Conservation (phyloP, 2,888 invertebrate genomes). For the Digitonthophagus gazella region DNA sequence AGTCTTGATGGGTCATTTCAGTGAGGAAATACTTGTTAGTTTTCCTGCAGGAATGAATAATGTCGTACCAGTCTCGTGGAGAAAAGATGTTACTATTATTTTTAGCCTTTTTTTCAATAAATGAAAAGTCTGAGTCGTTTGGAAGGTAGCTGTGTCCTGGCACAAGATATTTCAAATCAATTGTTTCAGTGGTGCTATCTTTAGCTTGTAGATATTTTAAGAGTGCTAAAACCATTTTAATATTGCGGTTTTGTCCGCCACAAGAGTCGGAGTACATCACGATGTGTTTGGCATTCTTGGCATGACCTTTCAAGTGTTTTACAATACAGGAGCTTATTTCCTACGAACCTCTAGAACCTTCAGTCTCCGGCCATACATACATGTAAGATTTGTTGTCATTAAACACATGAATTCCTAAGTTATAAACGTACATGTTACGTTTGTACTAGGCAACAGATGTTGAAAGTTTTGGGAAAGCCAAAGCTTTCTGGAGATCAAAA, state of each 20-base stretch:
- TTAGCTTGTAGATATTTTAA: slow-evolving; percentile 16
- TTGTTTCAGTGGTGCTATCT: neutral
- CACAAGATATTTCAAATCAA: slow-evolving; percentile 26
- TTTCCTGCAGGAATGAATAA: neutral
- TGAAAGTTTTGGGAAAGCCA: too few relatives aligned
- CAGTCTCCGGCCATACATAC: slow-evolving; percentile 40
- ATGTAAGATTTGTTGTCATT: slow-evolving; percentile 34
- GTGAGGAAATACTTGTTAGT: neutral
- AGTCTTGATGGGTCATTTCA: neutral
- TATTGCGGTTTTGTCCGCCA: slow-evolving; percentile 23
- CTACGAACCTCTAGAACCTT: slow-evolving; percentile 39
- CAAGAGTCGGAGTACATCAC: slow-evolving; percentile 9
- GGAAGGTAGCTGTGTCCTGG: slow-evolving; percentile 22
- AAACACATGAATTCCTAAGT: slow-evolving; percentile 35
- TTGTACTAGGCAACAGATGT: too few relatives aligned
- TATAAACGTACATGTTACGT: too few relatives aligned
- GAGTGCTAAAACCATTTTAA: slow-evolving; percentile 15
- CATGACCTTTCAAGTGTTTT: slow-evolving; percentile 8
- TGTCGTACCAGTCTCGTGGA: slow-evolving; percentile 4
- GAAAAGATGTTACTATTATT: slow-evolving; percentile 4
- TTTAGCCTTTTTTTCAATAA: slow-evolving; percentile 15
- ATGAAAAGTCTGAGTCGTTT: slow-evolving; percentile 23
- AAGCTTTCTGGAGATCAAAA: too few relatives aligned
- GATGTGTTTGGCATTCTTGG: slow-evolving; percentile 5
- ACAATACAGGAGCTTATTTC: slow-evolving; percentile 28